Evolutionary conservation across 2,888 invertebrate genomes (phyloP), one percentile per base, ranked within the genome.

Genomic region (Alviniconcha strummeri): DNA sequence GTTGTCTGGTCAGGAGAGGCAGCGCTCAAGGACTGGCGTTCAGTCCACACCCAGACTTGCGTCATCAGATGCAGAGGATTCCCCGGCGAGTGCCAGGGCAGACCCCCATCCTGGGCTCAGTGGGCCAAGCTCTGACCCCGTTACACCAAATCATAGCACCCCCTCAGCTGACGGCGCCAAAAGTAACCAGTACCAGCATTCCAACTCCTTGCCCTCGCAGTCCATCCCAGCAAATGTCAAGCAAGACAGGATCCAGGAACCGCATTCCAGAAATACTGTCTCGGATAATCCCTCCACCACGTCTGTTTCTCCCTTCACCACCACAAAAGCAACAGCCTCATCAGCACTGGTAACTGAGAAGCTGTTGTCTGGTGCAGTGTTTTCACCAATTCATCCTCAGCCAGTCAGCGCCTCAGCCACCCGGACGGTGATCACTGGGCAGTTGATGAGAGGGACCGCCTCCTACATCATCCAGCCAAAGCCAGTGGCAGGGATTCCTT

Each of bases 341-440:
- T 57, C 80, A 54, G 84, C 81, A 57, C 85, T 91, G 13, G 89
- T 85, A 77, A 91, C 90, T 77, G 90, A 90, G 82, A 90, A 90
- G 80, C 76, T 91, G 17, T 57, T 86, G 8, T 84, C 86, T 15
- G 90, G 90, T 15, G 86, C 90, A 9, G 88, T 88, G 60, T 91
- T 91, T 85, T 90, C 90, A 54, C 91, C 91, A 0, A 91, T 91
- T 36, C 91, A 91, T 78, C 91, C 91, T 4, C 90, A 91, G 80
- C 91, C 91, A 6, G 87, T 91, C n/a, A 90, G 90, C 5, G 86
- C 83, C 67, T 84, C 82, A 55, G 82, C 9, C 81, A 86, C 9
- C 88, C 87, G 80, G 81, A 71, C 19, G 71, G 13, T 69, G 75
- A 67, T 4, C 19, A 11, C 19, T 36, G 64, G 67, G 3, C 84